Evolutionary conservation across 2,113 vertebrate species (phyloP).

Genomic region (Climacteris rufus): DNA sequence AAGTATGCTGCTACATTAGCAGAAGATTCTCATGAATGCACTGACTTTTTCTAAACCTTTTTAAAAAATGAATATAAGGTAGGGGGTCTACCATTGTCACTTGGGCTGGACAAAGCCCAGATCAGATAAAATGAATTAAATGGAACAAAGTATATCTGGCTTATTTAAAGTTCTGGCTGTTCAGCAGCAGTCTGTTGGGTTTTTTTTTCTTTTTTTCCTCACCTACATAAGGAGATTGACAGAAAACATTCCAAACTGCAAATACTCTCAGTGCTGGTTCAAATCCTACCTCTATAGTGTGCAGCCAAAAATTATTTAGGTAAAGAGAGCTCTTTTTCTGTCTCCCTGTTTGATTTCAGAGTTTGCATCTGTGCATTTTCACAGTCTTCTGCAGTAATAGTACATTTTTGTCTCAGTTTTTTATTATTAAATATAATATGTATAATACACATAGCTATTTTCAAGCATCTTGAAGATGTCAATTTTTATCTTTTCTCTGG

Average conservation of each 20-base stretch:
- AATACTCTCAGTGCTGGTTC: background rate
- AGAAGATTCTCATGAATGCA: background rate
- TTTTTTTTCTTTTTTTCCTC: background rate
- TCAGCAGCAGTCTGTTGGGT: background rate
- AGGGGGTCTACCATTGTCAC: background rate
- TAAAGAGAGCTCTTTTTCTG: background rate
- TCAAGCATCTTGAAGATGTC: background rate
- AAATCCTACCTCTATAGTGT: background rate
- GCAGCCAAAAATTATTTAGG: background rate
- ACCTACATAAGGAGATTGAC: background rate
- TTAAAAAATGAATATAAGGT: rapidly evolving
- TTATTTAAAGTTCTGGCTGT: background rate
- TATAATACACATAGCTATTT: background rate
- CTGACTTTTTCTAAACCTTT: background rate
- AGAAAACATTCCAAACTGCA: background rate
- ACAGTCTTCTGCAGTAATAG: background rate
- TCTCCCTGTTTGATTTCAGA: background rate
- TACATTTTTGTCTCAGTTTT: background rate
- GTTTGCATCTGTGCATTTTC: background rate
- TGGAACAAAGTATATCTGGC: background rate
- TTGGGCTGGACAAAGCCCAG: background rate
- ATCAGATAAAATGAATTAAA: background rate
- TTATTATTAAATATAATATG: background rate
- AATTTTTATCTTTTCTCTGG: background rate
- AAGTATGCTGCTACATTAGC: no score